These are phyloP conservation scores for Cathartes aura DNA, from an alignment of 2,113 vertebrate species.

Conservation along the genomic window DNA sequence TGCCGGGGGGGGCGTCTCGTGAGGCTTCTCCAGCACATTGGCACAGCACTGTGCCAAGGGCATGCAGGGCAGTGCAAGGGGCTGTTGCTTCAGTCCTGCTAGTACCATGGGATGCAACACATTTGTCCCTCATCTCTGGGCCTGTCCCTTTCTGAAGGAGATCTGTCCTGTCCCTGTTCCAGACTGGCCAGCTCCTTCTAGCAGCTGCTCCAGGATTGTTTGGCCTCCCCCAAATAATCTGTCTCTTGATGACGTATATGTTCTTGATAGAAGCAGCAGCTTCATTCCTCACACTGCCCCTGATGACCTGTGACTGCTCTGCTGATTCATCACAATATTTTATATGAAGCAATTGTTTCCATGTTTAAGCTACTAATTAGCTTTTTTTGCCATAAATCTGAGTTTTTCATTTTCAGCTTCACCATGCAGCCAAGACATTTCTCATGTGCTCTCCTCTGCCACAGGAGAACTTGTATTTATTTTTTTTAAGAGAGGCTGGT, in stretches of 20 bases:
- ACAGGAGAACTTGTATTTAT: background rate
- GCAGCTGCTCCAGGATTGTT: background rate
- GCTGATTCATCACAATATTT: conserved; percentile 53
- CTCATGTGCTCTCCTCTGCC: background rate
- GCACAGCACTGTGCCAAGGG: accelerated
- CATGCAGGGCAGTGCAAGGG: background rate
- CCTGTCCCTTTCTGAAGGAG: background rate
- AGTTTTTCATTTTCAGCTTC: conserved; percentile 8
- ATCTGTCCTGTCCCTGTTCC: background rate
- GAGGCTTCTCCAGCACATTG: background rate
- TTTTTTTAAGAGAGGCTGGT: background rate
- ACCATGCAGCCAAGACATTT: background rate
- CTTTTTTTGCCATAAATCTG: conserved; percentile 28
- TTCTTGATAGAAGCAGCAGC: background rate
- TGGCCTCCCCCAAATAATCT: background rate
- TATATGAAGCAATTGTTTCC: conserved; percentile 53
- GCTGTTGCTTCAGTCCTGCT: background rate
- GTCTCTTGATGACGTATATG: background rate
- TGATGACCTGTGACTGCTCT: conserved; percentile 17
- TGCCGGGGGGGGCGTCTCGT: accelerated
- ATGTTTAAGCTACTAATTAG: conserved; percentile 25
- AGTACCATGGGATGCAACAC: accelerated
- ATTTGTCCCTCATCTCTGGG: background rate
- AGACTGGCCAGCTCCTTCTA: background rate
- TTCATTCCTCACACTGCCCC: background rate